Conservation (phyloP, 2,113 vertebrate genomes). For the Taxidea taxus region DNA sequence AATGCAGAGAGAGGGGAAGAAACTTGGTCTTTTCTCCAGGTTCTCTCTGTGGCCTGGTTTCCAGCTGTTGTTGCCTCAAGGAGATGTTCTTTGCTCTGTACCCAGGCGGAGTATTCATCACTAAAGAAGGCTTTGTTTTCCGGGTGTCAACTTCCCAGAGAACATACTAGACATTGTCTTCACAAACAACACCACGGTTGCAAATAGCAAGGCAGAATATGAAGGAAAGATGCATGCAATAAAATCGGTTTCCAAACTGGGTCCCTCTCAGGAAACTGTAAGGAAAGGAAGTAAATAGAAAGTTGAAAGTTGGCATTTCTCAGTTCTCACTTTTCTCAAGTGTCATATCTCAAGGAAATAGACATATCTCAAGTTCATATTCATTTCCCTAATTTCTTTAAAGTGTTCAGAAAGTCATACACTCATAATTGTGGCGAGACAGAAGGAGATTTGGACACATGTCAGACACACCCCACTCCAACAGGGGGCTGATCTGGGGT, state of each 20-base stretch:
- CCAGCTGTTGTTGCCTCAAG: neutral
- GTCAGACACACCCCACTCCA: neutral
- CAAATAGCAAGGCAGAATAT: neutral
- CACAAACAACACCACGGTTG: neutral
- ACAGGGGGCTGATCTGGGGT: neutral
- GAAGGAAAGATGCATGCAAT: neutral
- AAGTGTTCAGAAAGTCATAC: neutral
- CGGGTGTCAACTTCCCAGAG: constrained; percentile 35
- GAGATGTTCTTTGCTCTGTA: neutral
- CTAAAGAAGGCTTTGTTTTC: neutral
- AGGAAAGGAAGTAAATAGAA: neutral
- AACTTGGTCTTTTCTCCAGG: neutral
- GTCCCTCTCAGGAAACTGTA: neutral
- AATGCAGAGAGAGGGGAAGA: neutral
- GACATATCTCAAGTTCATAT: neutral
- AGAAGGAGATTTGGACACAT: neutral
- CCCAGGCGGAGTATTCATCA: neutral
- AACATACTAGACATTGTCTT: constrained; percentile 4
- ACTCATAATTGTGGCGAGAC: neutral
- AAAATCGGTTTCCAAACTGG: neutral
- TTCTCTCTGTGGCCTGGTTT: neutral
- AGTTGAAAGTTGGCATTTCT: neutral
- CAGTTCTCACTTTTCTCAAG: neutral
- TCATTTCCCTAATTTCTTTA: neutral
- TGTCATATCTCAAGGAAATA: neutral